Conservation (phyloP, 2,113 vertebrate genomes). For the Boulengeromyrus knoepffleri region DNA sequence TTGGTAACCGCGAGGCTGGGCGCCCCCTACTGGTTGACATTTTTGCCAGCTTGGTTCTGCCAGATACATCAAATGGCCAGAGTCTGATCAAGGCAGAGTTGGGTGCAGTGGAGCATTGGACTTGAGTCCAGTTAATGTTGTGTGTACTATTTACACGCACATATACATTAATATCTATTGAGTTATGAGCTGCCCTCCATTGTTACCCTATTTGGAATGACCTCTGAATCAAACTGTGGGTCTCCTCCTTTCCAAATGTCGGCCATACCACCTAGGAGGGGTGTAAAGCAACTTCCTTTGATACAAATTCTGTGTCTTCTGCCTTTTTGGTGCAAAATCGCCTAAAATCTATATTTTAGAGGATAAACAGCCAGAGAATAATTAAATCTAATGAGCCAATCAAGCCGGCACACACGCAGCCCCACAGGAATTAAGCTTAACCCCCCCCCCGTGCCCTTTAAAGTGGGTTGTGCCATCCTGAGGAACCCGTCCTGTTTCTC, state of each 20-base stretch:
- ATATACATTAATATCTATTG: background rate
- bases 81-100: conserved; percentile 17
- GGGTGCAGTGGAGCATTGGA: background rate
- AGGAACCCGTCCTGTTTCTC: background rate
- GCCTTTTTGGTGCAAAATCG: background rate
- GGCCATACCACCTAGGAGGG: background rate
- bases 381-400: background rate
- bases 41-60: conserved; percentile 44
- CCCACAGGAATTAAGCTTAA: background rate
- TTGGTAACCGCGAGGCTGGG: conserved; percentile 35
- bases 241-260: background rate
- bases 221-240: background rate
- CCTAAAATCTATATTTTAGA: background rate
- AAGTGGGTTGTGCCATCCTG: background rate
- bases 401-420: background rate
- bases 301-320: background rate
- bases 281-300: background rate
- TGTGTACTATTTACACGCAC: background rate
- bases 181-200: background rate
- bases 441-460: background rate
- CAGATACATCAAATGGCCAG: conserved; percentile 57
- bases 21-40: conserved; percentile 70
- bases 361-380: background rate
- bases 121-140: background rate
- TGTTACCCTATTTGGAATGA: background rate